These are phyloP conservation scores for Sebastolobus alascanus DNA, from an alignment of 2,797 vertebrate species.

Conservation along the genomic window DNA sequence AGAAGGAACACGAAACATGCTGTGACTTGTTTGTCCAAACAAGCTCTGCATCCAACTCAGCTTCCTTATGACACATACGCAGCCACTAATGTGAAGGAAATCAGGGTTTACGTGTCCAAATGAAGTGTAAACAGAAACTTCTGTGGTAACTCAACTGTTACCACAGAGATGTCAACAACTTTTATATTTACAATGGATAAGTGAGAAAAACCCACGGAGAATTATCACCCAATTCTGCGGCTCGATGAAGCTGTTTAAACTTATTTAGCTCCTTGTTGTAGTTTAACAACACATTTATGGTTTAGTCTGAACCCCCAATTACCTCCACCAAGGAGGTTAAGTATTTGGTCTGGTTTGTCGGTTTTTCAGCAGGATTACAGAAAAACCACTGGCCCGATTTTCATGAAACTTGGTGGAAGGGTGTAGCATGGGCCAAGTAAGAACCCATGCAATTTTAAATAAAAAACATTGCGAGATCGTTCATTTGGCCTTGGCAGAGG, in stretches of 20 bases:
- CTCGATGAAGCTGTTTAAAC: conserved; percentile 7
- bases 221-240: not conserved
- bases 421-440: not conserved
- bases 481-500: no score
- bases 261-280: not conserved
- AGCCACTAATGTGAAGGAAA: not conserved
- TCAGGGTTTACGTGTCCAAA: not conserved
- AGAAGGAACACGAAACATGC: not conserved
- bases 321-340: not conserved
- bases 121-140: conserved; percentile 19
- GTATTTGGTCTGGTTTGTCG: not conserved
- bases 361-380: not conserved
- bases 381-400: not conserved
- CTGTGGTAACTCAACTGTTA: not conserved
- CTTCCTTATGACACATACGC: not conserved
- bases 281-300: conserved; percentile 4
- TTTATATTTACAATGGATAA: not conserved
- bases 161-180: not conserved
- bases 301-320: not conserved
- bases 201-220: not conserved
- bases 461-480: no score
- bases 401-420: not conserved
- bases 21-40: conserved; percentile 7
- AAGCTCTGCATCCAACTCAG: not conserved
- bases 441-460: not conserved